A percentile compares a stretch with the other conserved stretches of the same genome.
phyloP scores from a whole-genome alignment of 1,140 invertebrate genomes.

The Neuroterus valhalla region DNA sequence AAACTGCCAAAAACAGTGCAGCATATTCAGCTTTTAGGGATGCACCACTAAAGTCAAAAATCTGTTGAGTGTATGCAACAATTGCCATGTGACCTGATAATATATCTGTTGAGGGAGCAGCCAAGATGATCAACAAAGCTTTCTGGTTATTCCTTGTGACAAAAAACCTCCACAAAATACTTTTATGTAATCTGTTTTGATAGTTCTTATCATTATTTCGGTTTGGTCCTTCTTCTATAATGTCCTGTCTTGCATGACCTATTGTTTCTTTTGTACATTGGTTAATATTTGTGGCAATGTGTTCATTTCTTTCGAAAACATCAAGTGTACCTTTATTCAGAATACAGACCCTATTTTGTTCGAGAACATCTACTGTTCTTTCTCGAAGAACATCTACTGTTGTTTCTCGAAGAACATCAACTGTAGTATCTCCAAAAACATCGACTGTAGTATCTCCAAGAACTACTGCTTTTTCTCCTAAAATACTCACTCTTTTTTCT shows the following conservation, averaged over 20 bases:
- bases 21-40: constrained; percentile 11
- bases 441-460: no score
- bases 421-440: not conserved
- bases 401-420: not conserved
- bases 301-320: not conserved
- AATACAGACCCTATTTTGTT: not conserved
- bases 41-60: not conserved
- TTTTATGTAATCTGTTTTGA: not conserved
- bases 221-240: not conserved
- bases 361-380: no score
- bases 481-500: not conserved
- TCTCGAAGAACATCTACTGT: no score
- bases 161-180: not conserved
- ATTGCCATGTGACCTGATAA: constrained; percentile 3
- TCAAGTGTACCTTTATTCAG: not conserved
- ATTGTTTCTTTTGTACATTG: not conserved
- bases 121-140: not conserved
- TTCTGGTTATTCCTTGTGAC: not conserved
- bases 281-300: no score
- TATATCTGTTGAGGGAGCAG: not conserved
- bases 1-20: not conserved
- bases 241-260: not conserved
- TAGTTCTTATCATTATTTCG: not conserved
- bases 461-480: not conserved
- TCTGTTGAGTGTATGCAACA: constrained; percentile 1